Percentiles rank a stretch among this genome's conserved stretches.
These are phyloP conservation scores for Leucoma salicis DNA, from an alignment of 2,888 invertebrate genomes.

Conservation along the genomic window DNA sequence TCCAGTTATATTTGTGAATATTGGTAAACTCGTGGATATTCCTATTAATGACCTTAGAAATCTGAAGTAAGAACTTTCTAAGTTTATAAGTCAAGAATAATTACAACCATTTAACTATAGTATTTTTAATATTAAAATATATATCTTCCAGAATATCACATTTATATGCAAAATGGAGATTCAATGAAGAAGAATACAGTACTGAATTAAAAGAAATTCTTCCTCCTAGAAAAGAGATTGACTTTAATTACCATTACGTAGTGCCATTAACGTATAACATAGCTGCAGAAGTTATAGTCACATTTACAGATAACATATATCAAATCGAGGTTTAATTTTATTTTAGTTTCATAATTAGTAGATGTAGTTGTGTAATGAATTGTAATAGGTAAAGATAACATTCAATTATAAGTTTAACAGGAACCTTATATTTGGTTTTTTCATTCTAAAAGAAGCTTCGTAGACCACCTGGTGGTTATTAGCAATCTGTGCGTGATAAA, in stretches of 20 bases:
- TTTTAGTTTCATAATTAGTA: too few species aligned
- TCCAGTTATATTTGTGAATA: conserved; percentile 62
- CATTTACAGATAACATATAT: conserved; percentile 48
- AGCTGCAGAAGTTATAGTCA: conserved; percentile 35
- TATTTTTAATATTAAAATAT: not conserved
- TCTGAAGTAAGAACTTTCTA: conserved; percentile 43
- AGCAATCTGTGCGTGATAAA: too few species aligned
- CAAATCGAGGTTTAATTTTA: conserved; percentile 49
- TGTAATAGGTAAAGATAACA: too few species aligned
- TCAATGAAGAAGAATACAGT: conserved; percentile 43
- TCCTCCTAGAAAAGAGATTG: conserved; percentile 22
- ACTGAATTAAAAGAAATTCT: conserved; percentile 39
- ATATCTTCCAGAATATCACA: conserved; percentile 50
- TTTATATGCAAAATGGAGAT: conserved; percentile 56
- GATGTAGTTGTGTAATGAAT: too few species aligned
- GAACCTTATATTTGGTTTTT: too few species aligned
- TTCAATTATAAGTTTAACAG: too few species aligned
- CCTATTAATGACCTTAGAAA: conserved; percentile 52
- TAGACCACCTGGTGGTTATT: too few species aligned
- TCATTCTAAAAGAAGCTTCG: too few species aligned
- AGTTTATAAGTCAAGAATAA: not conserved
- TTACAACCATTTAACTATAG: not conserved
- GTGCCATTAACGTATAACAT: conserved; percentile 36
- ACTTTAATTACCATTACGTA: conserved; percentile 53
- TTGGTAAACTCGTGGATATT: conserved; percentile 49